phyloP scores from a whole-genome alignment of 2,888 invertebrate species.

The Mesoligia furuncula region DNA sequence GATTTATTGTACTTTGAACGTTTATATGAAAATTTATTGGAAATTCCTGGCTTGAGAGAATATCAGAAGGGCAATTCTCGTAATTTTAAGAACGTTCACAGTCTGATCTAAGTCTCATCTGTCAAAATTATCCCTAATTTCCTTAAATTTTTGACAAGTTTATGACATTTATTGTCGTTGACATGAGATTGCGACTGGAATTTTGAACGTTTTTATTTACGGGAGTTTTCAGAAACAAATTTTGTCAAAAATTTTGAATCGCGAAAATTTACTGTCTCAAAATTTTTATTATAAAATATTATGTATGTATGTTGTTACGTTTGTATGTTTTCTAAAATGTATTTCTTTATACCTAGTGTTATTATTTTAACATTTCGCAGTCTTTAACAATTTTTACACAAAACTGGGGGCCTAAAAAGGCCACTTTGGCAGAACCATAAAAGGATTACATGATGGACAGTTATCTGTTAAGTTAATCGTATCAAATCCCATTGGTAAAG shows the following conservation, averaged over 20 bases:
- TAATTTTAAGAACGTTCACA: no score
- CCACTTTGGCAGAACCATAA: no score
- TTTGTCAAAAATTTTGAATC: background rate
- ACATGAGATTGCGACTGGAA: no score
- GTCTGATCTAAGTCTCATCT: no score
- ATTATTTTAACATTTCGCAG: background rate
- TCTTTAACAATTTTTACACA: background rate
- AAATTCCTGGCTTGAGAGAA: background rate
- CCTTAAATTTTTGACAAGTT: no score
- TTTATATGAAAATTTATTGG: background rate
- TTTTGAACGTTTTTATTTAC: background rate
- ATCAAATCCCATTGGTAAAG: no score
- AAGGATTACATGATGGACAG: no score
- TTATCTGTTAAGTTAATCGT: no score
- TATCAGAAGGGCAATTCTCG: no score
- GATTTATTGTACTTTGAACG: background rate
- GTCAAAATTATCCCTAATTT: no score
- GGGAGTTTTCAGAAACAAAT: background rate
- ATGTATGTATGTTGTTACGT: background rate
- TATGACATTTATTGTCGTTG: no score
- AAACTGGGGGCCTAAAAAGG: no score
- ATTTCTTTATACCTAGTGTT: background rate
- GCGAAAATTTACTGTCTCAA: background rate
- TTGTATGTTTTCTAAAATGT: background rate
- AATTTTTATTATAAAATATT: background rate